Evolutionary conservation across 2,888 invertebrate genomes (phyloP), one percentile per base, ranked within the genome.

Genomic region (Eretmocerus hayati): DNA sequence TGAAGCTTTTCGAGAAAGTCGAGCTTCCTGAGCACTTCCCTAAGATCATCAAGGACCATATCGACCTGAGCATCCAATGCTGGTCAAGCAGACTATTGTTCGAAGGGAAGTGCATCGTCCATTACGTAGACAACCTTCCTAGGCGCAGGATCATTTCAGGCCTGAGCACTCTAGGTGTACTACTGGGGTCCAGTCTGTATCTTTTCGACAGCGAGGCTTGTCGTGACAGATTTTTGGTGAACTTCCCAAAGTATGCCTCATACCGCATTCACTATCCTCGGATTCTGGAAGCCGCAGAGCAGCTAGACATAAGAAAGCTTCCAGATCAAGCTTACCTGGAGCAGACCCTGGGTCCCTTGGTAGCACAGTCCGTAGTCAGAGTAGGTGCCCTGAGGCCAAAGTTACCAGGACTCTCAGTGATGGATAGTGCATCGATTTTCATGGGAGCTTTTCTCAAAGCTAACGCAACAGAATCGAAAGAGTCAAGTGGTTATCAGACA

Each of bases 311-410:
- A 37, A 69, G 73, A 11, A 69, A 69, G 33, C 63, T 83, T 22
- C 81, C 83, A 1, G 64, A 75, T 46, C 58, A 81, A 15, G 82
- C 81, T 2, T 80, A 79, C 62, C 65, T 83, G 18, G 81, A 83
- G 56, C 82, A 81, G 63, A 78, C 76, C 15, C 67, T 81, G 1
- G 77, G 75, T 0, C 73, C 72, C 47, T 62, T 76, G 33, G 62
- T 83, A 22, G 75, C 79, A 2, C 67, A 75, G 47, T 80, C 78
- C 1, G 73, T 82, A 46, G 75, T 75, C 49, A 69, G 74, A 32
- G 72, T 78, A 0, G 75, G 75, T 48, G 73, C 72, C 2, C 45
- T 72, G 16, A 73, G 83, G 50, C 83, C 83, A 0, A 77, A 82
- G 55, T 76, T 83, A 58, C 79, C 81, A 1, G 81, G 81, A 2